These are phyloP conservation scores for Alosa sapidissima DNA, from an alignment of 2,797 vertebrate species.

Conservation along the genomic window DNA sequence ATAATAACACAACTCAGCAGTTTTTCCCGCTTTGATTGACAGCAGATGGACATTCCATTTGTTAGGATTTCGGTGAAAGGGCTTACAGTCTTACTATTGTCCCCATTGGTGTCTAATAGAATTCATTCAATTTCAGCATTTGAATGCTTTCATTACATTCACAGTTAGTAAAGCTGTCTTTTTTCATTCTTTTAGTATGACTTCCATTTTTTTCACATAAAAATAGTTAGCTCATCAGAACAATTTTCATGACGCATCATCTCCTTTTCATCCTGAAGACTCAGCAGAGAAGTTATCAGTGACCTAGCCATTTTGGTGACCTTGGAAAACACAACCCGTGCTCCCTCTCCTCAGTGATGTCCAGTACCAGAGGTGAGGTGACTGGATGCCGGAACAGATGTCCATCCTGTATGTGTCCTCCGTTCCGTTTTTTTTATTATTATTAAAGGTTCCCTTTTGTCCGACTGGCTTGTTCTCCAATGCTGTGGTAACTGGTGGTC, in stretches of 20 bases:
- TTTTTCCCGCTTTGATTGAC: neutral
- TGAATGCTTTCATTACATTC: constrained; percentile 17
- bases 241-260: constrained; percentile 7
- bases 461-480: neutral
- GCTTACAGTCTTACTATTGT: neutral
- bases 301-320: neutral
- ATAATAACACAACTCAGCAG: neutral
- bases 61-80: neutral
- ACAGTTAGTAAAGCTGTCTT: neutral
- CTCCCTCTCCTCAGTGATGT: neutral
- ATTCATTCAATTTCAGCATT: neutral
- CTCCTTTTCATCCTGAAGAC: neutral
- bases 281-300: neutral
- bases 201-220: neutral
- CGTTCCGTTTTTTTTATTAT: neutral
- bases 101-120: neutral
- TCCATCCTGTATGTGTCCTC: neutral
- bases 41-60: neutral
- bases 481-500: neutral
- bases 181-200: neutral
- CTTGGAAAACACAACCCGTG: neutral
- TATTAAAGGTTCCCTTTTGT: constrained; percentile 2
- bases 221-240: neutral
- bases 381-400: neutral
- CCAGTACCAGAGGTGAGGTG: neutral